Evolutionary conservation across 2,797 vertebrate genomes (phyloP).

Genomic region (Premnoplex brunnescens): DNA sequence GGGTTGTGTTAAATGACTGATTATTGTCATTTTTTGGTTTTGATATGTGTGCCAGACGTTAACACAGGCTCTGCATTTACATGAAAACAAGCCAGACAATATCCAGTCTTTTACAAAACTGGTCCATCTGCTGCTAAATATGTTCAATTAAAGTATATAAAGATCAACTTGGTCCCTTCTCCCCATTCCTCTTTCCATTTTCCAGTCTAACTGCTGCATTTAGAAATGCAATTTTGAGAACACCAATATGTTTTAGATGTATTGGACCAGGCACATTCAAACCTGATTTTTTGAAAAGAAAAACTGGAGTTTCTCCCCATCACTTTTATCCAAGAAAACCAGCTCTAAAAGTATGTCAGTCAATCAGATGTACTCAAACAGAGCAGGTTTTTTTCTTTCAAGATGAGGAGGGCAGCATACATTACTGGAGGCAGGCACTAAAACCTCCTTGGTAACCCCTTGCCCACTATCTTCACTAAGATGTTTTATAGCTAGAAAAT

Average conservation of each 20-base stretch:
- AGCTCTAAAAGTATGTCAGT: background rate
- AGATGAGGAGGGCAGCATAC: background rate
- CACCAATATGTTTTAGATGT: background rate
- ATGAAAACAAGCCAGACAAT: background rate
- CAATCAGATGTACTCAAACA: background rate
- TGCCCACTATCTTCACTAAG: background rate
- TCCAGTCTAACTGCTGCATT: background rate
- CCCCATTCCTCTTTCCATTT: background rate
- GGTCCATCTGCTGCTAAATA: background rate
- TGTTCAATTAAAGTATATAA: background rate
- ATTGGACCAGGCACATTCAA: background rate
- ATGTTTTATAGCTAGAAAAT: background rate
- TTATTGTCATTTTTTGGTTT: background rate
- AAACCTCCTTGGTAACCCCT: background rate
- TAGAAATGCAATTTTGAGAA: background rate
- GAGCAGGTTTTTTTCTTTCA: background rate
- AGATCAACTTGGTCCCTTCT: background rate
- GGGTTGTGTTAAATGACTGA: background rate
- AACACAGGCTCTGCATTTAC: background rate
- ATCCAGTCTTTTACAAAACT: background rate
- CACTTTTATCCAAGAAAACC: background rate
- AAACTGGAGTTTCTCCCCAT: background rate
- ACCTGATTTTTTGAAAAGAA: background rate
- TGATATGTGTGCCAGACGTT: background rate
- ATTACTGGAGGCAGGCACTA: background rate